Percentiles rank a stretch among this genome's conserved stretches.
Conservation (phyloP, 37 sponge, comb jelly and placozoan species). For the Axinella damicornis region DNA sequence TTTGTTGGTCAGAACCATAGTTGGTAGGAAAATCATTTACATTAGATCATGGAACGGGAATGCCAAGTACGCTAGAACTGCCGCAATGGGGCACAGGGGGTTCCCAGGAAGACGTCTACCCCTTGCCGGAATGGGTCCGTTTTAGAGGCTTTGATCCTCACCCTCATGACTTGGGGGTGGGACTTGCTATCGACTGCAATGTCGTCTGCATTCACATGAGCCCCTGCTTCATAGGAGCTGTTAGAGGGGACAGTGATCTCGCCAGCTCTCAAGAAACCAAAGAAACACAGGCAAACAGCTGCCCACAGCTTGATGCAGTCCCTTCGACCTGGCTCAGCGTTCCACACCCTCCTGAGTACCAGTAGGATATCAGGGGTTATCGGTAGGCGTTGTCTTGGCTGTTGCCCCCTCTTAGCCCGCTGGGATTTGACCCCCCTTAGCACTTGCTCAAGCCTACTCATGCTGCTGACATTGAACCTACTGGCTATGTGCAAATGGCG, state of each 20-base stretch:
- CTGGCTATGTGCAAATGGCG: constrained; percentile 19
- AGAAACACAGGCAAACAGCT: constrained; percentile 21
- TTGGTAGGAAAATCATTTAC: too few relatives aligned
- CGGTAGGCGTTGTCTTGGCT: not conserved
- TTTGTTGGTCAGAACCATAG: too few relatives aligned
- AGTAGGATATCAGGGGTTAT: constrained; percentile 29
- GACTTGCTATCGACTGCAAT: constrained; percentile 19
- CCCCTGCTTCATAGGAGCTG: not conserved
- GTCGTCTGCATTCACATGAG: not conserved
- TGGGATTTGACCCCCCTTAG: constrained; percentile 1
- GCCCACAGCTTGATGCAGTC: constrained; percentile 29
- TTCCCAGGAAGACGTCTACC: constrained; percentile 26
- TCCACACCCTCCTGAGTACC: not conserved
- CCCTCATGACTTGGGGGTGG: not conserved
- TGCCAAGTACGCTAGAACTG: constrained; percentile 1
- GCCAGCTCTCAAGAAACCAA: constrained; percentile 46
- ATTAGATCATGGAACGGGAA: too few relatives aligned
- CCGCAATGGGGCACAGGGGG: constrained; percentile 23
- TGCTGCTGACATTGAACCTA: not conserved
- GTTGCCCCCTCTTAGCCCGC: not conserved
- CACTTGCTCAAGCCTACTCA: constrained; percentile 11
- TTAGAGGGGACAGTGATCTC: constrained; percentile 25
- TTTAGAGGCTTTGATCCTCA: constrained; percentile 7
- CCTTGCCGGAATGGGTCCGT: constrained; percentile 43
- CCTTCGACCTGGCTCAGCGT: not conserved